Evolutionary conservation across 1,140 invertebrate species (phyloP).

Genomic region (Colletes gigas): DNA sequence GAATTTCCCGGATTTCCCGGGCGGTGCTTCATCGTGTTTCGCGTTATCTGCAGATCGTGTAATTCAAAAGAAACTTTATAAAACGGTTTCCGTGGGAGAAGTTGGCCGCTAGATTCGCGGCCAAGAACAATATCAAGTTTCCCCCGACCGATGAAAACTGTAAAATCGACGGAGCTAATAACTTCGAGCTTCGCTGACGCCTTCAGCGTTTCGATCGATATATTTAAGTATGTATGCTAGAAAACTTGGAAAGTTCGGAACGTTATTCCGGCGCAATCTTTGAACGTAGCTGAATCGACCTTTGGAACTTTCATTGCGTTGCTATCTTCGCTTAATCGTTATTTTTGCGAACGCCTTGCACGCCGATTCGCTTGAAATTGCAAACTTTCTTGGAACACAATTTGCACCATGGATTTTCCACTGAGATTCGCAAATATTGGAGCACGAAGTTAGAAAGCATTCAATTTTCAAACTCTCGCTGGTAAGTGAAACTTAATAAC

Average conservation of each 20-base stretch:
- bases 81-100: neutral
- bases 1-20: neutral
- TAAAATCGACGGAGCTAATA: conserved; percentile 34
- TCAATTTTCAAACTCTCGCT: neutral
- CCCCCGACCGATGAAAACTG: neutral
- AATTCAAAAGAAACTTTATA: neutral
- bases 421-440: neutral
- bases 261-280: conserved; percentile 27
- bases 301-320: conserved; percentile 30
- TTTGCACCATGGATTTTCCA: neutral
- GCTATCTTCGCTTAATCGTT: conserved; percentile 35
- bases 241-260: conserved; percentile 11
- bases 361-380: neutral
- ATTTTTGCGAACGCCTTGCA: neutral
- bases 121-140: neutral
- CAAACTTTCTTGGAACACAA: neutral
- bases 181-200: neutral
- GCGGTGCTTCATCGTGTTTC: neutral
- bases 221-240: neutral
- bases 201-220: conserved; percentile 24
- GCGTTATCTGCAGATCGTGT: too few relatives aligned
- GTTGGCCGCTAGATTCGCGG: neutral
- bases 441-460: neutral
- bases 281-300: conserved; percentile 18
- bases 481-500: neutral